These are phyloP conservation scores for Drosophila nebulosa DNA, from an alignment of 1,140 invertebrate genomes.

Conservation along the genomic window DNA sequence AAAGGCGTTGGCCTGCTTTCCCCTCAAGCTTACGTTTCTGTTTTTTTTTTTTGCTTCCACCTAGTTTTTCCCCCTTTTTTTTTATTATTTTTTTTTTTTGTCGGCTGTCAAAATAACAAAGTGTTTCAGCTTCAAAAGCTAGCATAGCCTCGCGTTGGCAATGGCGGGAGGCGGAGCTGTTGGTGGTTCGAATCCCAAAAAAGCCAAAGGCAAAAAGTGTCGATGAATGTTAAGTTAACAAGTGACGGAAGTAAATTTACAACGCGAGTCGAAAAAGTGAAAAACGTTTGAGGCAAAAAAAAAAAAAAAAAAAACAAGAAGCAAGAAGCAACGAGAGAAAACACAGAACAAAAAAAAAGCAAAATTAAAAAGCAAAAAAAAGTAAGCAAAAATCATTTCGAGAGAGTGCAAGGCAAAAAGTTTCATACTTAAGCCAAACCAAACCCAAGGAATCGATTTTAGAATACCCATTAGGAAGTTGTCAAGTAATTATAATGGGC, in stretches of 20 bases:
- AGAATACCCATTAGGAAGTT: background rate
- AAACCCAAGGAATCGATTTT: no score
- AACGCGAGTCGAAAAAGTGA: conserved; percentile 45
- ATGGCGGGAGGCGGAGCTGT: background rate
- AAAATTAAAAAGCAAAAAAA: background rate
- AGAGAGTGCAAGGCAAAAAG: conserved; percentile 44
- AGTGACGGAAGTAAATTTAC: conserved; percentile 71
- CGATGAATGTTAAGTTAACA: conserved; percentile 73
- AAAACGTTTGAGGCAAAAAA: conserved; percentile 43
- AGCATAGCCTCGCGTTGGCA: background rate
- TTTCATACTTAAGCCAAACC: background rate
- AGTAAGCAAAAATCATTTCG: background rate
- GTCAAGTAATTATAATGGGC: no score
- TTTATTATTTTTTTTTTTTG: conserved; percentile 45
- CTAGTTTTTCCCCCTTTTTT: conserved; percentile 1
- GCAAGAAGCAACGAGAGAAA: background rate
- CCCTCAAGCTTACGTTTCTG: background rate
- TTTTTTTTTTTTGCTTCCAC: background rate
- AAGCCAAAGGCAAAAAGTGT: conserved; percentile 57
- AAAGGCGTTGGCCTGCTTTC: background rate
- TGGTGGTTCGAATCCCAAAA: background rate
- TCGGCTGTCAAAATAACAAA: conserved; percentile 72
- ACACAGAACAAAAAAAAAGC: background rate
- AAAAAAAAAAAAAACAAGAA: no score
- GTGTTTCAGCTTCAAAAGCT: conserved; percentile 49